These are phyloP conservation scores for Takifugu flavidus DNA, from an alignment of 2,113 vertebrate genomes.

Conservation along the genomic window DNA sequence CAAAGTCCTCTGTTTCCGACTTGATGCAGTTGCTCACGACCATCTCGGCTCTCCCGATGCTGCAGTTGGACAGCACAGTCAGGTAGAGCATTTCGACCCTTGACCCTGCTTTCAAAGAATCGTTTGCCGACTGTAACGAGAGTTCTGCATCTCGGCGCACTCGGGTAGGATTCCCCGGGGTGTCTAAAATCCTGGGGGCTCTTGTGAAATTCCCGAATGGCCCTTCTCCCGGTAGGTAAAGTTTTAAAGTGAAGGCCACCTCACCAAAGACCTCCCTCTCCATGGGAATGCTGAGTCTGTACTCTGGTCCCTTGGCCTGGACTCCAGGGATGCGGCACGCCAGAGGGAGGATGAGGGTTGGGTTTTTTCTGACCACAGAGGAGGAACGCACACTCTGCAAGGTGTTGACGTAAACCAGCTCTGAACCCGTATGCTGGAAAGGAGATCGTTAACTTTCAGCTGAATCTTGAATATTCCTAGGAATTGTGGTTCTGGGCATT, in stretches of 20 bases:
- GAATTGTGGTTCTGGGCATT: too few species aligned
- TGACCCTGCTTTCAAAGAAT: neutral
- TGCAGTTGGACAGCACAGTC: constrained; percentile 51
- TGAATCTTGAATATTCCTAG: neutral
- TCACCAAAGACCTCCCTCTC: constrained; percentile 54
- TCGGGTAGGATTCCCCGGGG: neutral
- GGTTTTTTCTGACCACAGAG: constrained; percentile 44
- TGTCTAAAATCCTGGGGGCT: fast-evolving
- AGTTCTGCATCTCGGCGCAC: neutral
- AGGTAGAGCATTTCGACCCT: constrained; percentile 51
- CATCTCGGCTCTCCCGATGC: constrained; percentile 37
- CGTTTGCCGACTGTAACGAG: neutral
- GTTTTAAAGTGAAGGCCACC: constrained; percentile 32
- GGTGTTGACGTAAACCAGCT: constrained; percentile 71
- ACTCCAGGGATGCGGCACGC: constrained; percentile 58
- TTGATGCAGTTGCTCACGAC: constrained; percentile 42
- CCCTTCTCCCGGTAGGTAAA: constrained; percentile 50
- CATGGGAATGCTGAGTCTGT: constrained; percentile 13
- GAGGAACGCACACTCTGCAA: constrained; percentile 48
- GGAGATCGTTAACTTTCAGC: neutral
- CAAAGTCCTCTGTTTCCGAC: constrained; percentile 55
- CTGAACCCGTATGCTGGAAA: constrained; percentile 57
- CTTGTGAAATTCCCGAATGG: constrained; percentile 28
- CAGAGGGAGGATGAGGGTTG: constrained; percentile 59
- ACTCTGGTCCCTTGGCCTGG: constrained; percentile 6